Conservation (phyloP, 2,113 vertebrate genomes). For the Calyptomena viridis region DNA sequence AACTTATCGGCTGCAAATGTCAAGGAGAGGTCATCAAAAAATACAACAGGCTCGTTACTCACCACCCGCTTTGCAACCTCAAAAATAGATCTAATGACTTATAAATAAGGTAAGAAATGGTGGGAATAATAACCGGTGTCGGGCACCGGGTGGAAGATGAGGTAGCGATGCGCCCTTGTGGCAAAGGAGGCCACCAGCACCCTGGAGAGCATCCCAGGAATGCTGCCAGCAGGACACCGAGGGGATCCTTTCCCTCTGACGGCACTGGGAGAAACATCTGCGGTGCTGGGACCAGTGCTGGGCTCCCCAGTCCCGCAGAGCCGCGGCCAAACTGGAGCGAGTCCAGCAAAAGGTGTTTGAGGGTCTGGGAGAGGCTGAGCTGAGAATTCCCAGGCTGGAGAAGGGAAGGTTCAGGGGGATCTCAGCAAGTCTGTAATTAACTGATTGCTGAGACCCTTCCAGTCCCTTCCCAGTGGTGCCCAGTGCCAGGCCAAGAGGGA, state of each 20-base stretch:
- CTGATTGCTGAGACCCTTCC: not conserved
- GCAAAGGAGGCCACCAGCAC: not conserved
- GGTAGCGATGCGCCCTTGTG: not conserved
- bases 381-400: not conserved
- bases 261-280: not conserved
- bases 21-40: not conserved
- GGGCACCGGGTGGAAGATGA: not conserved
- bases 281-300: not conserved
- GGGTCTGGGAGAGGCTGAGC: not conserved
- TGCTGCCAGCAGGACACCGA: too few species aligned
- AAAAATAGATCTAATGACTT: not conserved
- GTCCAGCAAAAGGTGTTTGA: not conserved
- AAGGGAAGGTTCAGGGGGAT: not conserved
- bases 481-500: not conserved
- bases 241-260: too few species aligned
- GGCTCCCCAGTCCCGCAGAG: not conserved
- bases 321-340: fast-evolving
- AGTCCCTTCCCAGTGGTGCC: not conserved
- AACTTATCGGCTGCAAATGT: not conserved
- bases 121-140: not conserved
- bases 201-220: not conserved
- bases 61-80: not conserved
- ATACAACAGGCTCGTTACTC: not conserved
- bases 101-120: not conserved
- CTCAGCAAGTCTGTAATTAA: not conserved